These are phyloP conservation scores for Vultur gryphus DNA, from an alignment of 2,797 vertebrate species.

Conservation along the genomic window DNA sequence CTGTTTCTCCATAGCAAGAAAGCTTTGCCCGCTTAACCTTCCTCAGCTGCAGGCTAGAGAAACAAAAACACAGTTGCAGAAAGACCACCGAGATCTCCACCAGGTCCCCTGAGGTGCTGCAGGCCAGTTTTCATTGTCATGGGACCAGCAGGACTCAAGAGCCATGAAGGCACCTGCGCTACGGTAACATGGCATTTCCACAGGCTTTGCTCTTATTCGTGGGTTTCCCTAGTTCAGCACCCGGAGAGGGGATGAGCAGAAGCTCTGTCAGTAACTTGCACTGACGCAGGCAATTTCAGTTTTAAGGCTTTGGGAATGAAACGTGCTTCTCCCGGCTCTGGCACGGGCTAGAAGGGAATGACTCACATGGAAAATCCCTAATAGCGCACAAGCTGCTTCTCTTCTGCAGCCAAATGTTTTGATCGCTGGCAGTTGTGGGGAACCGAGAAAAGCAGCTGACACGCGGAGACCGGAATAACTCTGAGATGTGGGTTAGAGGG, in stretches of 20 bases:
- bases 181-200: neutral
- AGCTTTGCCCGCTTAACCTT: neutral
- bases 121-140: neutral
- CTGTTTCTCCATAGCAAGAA: neutral
- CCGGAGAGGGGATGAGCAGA: neutral
- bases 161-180: neutral
- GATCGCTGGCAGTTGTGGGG: neutral
- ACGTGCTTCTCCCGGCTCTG: neutral
- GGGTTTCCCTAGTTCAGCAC: neutral
- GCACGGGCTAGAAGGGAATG: neutral
- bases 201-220: neutral
- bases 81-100: neutral
- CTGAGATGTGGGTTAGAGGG: neutral
- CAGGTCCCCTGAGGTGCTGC: neutral
- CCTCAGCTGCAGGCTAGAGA: neutral
- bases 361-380: neutral
- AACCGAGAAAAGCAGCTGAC: constrained; percentile 31
- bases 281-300: neutral
- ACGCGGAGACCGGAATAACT: neutral
- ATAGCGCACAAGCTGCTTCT: neutral
- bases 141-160: neutral
- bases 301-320: neutral
- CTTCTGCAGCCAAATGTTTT: neutral
- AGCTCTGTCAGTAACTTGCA: neutral
- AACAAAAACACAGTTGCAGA: neutral